phyloP scores from a whole-genome alignment of 2,797 vertebrate genomes.

The Myotis findleyi region DNA sequence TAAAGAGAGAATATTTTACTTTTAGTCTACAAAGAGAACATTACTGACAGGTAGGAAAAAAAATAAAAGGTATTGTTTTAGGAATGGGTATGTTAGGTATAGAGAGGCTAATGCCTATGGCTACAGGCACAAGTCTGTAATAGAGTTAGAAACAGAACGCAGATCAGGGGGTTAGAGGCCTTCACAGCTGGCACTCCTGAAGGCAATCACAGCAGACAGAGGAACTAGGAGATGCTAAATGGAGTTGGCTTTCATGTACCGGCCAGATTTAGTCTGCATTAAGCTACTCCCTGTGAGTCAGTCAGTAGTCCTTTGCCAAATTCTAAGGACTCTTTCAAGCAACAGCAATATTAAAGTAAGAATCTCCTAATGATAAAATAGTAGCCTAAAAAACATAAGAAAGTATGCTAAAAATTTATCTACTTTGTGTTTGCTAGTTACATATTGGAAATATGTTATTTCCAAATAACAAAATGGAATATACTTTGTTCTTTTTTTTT shows the following conservation, averaged over 20 bases:
- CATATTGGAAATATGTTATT: neutral
- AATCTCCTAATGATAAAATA: slow-evolving; percentile 19
- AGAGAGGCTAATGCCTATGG: neutral
- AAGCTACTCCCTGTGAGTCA: neutral
- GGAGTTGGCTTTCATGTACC: neutral
- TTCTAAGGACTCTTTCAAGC: neutral
- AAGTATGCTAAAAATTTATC: neutral
- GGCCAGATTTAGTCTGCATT: neutral
- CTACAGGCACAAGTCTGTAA: neutral
- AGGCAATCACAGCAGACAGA: neutral
- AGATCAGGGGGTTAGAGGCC: neutral
- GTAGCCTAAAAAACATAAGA: neutral
- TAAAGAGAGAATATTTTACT: neutral
- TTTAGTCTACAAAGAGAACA: neutral
- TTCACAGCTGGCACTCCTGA: neutral
- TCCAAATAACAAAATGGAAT: slow-evolving; percentile 3
- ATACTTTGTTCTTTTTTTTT: neutral
- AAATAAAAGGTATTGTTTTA: neutral
- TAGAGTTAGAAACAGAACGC: neutral
- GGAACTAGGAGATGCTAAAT: neutral
- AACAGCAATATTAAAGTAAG: neutral
- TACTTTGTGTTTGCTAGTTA: neutral
- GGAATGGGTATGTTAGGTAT: neutral
- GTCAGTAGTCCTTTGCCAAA: neutral
- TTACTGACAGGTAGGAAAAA: neutral